Evolutionary conservation across 1,140 invertebrate species (phyloP), one percentile per base, ranked within the genome.

Genomic region (Akabosia matsudoensis): DNA sequence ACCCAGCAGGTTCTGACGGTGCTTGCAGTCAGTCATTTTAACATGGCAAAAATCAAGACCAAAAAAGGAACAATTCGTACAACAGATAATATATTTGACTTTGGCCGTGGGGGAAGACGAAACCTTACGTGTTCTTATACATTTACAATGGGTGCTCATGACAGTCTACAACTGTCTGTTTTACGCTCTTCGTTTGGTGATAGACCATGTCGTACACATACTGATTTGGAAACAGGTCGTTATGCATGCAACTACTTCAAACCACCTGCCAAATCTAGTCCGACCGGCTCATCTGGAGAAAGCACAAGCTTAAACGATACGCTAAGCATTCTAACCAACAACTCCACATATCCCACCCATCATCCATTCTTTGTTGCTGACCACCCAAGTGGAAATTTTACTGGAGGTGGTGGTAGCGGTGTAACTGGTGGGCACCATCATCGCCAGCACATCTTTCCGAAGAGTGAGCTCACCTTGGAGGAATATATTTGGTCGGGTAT

Each of bases 31-130:
- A n/a, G 79, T 16, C 74, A 77, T 52, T 82, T 67, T 76, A 18
- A 71, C 45, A 51, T 74, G 31, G 18, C 64, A 30, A 79, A 80
- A 71, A 78, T 74, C 77, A 80, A 77, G 33, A 70, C 85, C 85
- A 33, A 85, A 87, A 67, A 67, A 0, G 91, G 92, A 1, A 86
- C 88, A 24, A 86, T 93, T 26, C 87, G 86, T 4, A 89, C 91
- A n/a, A 91, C 89, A 22, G 84, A 90, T 22, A 93, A 94, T 82
- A 90, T 92, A 0, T 90, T 93, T 79, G 87, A 93, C 24, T 93
- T 90, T 79, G 92, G 92, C 0, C 85, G 92, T 22, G 92, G 92
- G 0, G 92, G 92, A 3, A 88, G 89, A n/a, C 86, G 84, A 33
- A 89, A 90, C 75, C 82, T 93, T n/a, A 89, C 90, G 33, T 93